Conservation (phyloP, 2,113 vertebrate genomes). For the Heterotis niloticus region DNA sequence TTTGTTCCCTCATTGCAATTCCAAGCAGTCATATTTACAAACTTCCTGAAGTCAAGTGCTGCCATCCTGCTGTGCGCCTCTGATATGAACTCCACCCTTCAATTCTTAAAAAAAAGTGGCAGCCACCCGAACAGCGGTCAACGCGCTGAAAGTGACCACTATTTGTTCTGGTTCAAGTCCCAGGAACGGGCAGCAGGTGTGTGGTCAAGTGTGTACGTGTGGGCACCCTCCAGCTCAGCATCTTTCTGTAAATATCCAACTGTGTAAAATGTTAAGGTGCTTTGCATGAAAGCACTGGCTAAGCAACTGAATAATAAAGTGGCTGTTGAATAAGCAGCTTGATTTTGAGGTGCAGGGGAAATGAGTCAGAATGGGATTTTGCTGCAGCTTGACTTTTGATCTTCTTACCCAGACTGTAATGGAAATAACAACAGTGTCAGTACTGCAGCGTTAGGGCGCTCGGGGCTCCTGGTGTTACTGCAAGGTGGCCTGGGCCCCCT, state of each 20-base stretch:
- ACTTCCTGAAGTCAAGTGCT: too few relatives aligned
- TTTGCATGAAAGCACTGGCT: background rate
- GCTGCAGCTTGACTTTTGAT: conserved; percentile 4
- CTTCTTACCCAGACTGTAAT: background rate
- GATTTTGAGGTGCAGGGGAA: background rate
- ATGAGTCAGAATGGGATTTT: background rate
- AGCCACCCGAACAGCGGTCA: background rate
- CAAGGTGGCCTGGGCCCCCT: conserved; percentile 54
- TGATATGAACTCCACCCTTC: too few relatives aligned
- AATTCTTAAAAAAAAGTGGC: too few relatives aligned
- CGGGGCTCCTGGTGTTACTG: background rate
- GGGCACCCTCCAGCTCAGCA: too few relatives aligned
- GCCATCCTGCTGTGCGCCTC: too few relatives aligned
- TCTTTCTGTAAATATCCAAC: too few relatives aligned
- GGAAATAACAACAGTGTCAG: background rate
- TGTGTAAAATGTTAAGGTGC: too few relatives aligned
- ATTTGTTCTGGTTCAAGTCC: background rate
- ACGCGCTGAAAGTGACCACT: background rate
- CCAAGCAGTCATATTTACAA: too few relatives aligned
- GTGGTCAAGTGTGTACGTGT: background rate
- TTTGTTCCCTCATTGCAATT: too few relatives aligned
- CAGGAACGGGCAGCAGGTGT: background rate
- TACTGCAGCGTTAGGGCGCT: background rate
- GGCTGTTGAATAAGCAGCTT: background rate
- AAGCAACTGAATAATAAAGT: conserved; percentile 4